These are phyloP conservation scores for Agrochola circellaris DNA, from an alignment of 2,888 invertebrate species.

Conservation along the genomic window DNA sequence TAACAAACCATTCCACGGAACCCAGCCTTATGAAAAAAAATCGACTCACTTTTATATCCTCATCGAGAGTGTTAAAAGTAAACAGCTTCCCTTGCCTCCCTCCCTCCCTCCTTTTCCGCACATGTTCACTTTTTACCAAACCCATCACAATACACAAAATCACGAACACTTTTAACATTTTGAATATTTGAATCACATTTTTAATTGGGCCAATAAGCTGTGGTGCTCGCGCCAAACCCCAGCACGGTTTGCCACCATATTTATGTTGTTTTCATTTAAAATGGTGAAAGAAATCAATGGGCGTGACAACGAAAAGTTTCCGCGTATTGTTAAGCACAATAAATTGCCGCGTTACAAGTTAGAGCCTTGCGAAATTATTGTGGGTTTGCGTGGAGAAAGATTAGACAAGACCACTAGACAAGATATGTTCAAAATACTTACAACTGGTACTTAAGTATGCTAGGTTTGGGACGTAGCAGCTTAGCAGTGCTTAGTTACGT, in stretches of 20 bases:
- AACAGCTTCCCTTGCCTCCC: conserved; percentile 85
- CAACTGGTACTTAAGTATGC: neutral
- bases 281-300: conserved; percentile 75
- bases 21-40: neutral
- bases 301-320: conserved; percentile 77
- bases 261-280: conserved; percentile 78
- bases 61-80: conserved; percentile 89
- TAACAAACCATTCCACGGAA: rapidly evolving
- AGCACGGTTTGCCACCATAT: conserved; percentile 75
- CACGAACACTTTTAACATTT: conserved; percentile 71
- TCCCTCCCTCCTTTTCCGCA: conserved; percentile 55
- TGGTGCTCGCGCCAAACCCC: conserved; percentile 73
- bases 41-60: conserved; percentile 90
- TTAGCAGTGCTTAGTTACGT: neutral
- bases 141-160: conserved; percentile 64
- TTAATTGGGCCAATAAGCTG: conserved; percentile 74
- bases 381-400: conserved; percentile 24
- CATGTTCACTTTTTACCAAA: conserved; percentile 70
- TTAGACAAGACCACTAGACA: conserved; percentile 51
- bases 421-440: neutral
- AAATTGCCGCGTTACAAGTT: conserved; percentile 69
- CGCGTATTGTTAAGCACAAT: conserved; percentile 81
- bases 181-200: conserved; percentile 59
- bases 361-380: conserved; percentile 54
- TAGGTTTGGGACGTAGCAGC: neutral